Percentiles rank a stretch among this genome's conserved stretches.
These are phyloP conservation scores for Cydia pomonella DNA, from an alignment of 1,140 invertebrate genomes.

Conservation along the genomic window DNA sequence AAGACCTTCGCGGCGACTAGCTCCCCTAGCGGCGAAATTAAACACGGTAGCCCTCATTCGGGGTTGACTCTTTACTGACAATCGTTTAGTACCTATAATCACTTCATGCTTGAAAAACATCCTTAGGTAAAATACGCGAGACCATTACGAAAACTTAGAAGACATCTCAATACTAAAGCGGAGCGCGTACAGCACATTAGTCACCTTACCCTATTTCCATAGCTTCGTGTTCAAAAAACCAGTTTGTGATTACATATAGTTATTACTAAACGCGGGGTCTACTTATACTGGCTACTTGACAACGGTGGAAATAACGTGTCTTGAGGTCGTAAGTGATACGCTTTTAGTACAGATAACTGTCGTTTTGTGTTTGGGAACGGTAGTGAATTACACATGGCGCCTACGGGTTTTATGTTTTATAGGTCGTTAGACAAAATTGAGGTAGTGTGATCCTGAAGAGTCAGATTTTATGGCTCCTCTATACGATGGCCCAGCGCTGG, in stretches of 20 bases:
- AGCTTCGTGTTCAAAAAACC: background rate
- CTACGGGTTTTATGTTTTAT: background rate
- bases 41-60: too few species aligned
- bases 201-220: background rate
- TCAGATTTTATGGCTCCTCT: too few species aligned
- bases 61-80: too few species aligned
- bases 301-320: background rate
- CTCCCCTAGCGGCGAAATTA: too few species aligned
- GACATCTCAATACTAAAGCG: conserved; percentile 2
- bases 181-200: background rate
- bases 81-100: too few species aligned
- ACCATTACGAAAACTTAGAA: background rate
- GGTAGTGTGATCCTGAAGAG: background rate
- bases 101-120: too few species aligned
- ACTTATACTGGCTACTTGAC: background rate
- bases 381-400: background rate
- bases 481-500: too few species aligned
- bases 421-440: background rate
- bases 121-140: background rate
- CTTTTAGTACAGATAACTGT: background rate
- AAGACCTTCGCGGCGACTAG: too few species aligned
- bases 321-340: background rate
- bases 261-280: background rate
- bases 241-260: background rate
- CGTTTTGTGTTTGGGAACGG: background rate